Evolutionary conservation across 2,113 vertebrate species (phyloP), one percentile per base, ranked within the genome.

Genomic region (Danio rerio): DNA sequence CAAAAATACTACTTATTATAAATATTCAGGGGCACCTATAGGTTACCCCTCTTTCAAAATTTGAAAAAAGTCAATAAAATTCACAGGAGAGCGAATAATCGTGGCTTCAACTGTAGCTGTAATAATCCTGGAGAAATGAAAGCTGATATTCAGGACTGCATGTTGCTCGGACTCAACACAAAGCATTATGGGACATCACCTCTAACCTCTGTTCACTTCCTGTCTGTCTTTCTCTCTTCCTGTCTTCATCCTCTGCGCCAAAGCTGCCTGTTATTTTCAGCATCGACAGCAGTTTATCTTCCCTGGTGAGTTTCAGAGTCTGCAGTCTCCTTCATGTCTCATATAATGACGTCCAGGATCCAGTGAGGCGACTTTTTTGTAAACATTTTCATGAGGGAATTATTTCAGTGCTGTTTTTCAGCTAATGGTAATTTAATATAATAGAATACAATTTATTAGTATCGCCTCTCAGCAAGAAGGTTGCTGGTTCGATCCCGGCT

Each of bases 281-380:
- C 98, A 99, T 91, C 98, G 97, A 96, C 98, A 98, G 92, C 97
- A 99, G 92, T 99, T 99, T 96, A 95, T 99, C 95, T 99, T 99
- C 89, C 98, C 98, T 88, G 98, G 98, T 99, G 95, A 99, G 98
- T 99, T 11, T 52, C 31, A 52, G 49, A 9, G 49, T 11, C 49
- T 9, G 31, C 31, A 31, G 3, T 31, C 31, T 31, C 31, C n/a
- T n/a, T n/a, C 31, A 31, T 31, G 31, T 31, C 31, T 31, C 43
- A 74, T 69, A 56, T 45, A 66, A 43, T 45, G 42, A 45, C 63
- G 9, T 45, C 15, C 42, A 68, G 42, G 65, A 68, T 18, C 45
- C 65, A 47, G 42, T 68, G 42, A 42, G 16, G 16, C 65, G 45
- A 18, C n/a, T 31, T 31, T 68, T 43, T 13, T 42, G 42, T 65